A percentile compares a stretch with the other conserved stretches of the same genome.
phyloP scores from a whole-genome alignment of 2,888 invertebrate genomes.

The Toxonevra muliebris region DNA sequence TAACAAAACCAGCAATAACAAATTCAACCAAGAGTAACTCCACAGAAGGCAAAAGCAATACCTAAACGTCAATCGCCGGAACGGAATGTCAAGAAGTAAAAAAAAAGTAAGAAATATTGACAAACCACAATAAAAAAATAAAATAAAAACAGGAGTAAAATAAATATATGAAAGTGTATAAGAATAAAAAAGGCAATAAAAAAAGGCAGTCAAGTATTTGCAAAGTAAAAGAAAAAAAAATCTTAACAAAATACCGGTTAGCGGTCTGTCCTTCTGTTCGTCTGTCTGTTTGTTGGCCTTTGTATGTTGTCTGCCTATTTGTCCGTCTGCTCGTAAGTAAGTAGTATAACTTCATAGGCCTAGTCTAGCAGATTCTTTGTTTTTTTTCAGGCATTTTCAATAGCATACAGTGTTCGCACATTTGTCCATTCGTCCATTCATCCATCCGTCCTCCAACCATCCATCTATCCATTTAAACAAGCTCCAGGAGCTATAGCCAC shows the following conservation, averaged over 20 bases:
- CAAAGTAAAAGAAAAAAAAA: constrained; percentile 10
- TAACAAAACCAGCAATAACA: constrained; percentile 1
- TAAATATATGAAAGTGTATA: constrained; percentile 9
- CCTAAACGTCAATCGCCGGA: constrained; percentile 40
- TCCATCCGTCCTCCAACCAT: neutral
- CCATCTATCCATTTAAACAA: too few relatives aligned
- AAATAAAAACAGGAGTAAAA: constrained; percentile 31
- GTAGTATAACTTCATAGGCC: too few relatives aligned
- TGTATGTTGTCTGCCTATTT: too few relatives aligned
- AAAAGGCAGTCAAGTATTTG: too few relatives aligned
- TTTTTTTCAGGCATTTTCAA: neutral
- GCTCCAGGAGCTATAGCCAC: too few relatives aligned
- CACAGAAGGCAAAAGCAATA: constrained; percentile 29
- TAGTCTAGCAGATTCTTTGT: too few relatives aligned
- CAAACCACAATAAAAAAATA: constrained; percentile 10
- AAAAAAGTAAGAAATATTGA: neutral
- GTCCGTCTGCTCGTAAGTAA: too few relatives aligned
- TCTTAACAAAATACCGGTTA: constrained; percentile 19
- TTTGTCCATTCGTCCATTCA: neutral
- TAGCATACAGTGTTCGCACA: neutral
- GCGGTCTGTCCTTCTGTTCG: constrained; percentile 6
- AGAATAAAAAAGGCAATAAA: too few relatives aligned
- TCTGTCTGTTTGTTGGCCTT: too few relatives aligned
- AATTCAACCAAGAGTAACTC: constrained; percentile 18
- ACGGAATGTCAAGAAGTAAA: constrained; percentile 36